These are phyloP conservation scores for Sphenopsis melanotis DNA, from an alignment of 2,797 vertebrate genomes.

Conservation along the genomic window DNA sequence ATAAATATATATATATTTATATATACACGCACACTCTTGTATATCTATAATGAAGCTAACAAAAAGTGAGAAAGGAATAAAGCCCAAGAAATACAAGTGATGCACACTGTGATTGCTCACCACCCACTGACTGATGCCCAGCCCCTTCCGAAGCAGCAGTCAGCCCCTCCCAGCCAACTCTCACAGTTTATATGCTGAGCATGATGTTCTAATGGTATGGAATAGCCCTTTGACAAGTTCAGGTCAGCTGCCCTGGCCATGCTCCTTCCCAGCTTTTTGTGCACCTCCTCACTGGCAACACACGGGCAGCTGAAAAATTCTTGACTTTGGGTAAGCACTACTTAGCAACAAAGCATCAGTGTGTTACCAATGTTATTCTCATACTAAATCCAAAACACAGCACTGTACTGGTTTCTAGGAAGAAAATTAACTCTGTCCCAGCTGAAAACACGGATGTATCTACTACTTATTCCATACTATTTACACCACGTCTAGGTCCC, in stretches of 20 bases:
- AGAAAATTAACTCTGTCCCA: background rate
- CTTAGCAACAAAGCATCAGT: background rate
- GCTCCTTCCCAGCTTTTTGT: background rate
- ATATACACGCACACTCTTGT: fast-evolving
- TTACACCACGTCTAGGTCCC: background rate
- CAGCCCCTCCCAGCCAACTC: background rate
- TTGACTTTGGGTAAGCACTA: background rate
- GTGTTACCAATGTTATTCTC: background rate
- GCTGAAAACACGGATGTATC: background rate
- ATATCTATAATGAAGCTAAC: background rate
- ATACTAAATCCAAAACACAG: background rate
- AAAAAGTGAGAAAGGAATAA: background rate
- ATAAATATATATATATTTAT: no score
- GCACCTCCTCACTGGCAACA: background rate
- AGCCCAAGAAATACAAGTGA: background rate
- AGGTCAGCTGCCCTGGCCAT: background rate
- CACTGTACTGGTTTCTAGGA: background rate
- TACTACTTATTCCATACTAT: background rate
- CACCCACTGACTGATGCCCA: background rate
- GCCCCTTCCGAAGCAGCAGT: background rate
- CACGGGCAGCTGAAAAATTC: background rate
- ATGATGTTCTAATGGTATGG: background rate
- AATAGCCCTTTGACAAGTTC: background rate
- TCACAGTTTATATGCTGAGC: background rate
- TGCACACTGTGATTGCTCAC: background rate